phyloP scores from a whole-genome alignment of 2,113 vertebrate species.

The Synodontis membranacea region DNA sequence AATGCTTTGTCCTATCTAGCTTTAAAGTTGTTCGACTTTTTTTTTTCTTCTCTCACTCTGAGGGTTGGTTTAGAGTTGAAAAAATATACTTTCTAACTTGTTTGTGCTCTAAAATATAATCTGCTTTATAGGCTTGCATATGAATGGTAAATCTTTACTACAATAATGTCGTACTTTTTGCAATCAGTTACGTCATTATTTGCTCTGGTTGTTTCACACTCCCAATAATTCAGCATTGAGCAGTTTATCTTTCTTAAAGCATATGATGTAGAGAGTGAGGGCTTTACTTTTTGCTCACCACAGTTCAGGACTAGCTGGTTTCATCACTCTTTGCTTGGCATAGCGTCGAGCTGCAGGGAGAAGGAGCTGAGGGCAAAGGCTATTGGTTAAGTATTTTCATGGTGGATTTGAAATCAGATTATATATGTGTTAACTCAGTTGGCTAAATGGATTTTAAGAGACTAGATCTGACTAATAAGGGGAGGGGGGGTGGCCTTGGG shows the following conservation, averaged over 20 bases:
- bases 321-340: slow-evolving; percentile 25
- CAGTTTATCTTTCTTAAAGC: background rate
- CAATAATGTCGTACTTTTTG: background rate
- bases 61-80: background rate
- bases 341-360: slow-evolving; percentile 34
- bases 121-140: background rate
- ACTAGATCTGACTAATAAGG: slow-evolving; percentile 96
- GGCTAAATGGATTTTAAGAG: slow-evolving; percentile 96
- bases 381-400: slow-evolving; percentile 84
- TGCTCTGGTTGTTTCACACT: background rate
- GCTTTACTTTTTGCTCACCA: background rate
- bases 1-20: background rate
- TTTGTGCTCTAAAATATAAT: background rate
- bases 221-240: background rate
- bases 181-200: too few relatives aligned
- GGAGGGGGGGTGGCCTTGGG: slow-evolving; percentile 83
- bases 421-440: slow-evolving; percentile 88
- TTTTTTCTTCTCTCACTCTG: background rate
- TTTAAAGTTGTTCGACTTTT: slow-evolving; percentile 4
- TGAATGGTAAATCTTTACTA: background rate
- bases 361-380: slow-evolving; percentile 62
- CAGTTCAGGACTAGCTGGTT: slow-evolving; percentile 25
- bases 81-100: background rate
- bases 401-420: slow-evolving; percentile 94
- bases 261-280: background rate